Conservation (phyloP, 2,888 invertebrate genomes). For the Lapara coniferarum region DNA sequence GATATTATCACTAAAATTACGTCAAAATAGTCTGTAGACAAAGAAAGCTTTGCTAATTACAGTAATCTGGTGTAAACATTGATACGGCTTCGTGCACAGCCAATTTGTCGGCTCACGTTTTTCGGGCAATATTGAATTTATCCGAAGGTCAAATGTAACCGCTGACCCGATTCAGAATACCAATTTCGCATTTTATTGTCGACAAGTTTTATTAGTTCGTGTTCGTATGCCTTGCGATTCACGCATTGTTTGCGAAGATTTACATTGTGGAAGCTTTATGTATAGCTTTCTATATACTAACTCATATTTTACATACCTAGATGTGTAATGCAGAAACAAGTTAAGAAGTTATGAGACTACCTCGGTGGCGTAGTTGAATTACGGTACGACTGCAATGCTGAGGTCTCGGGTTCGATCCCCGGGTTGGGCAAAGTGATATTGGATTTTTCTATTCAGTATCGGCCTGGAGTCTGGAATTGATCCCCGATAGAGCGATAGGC, state of each 20-base stretch:
- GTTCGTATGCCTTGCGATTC: slow-evolving; percentile 9
- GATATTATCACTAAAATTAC: too few relatives aligned
- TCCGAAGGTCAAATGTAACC: slow-evolving; percentile 28
- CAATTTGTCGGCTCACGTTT: slow-evolving; percentile 28
- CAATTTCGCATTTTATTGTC: slow-evolving; percentile 21
- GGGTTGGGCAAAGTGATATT: too few relatives aligned
- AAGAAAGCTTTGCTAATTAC: background rate
- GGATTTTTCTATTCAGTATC: too few relatives aligned
- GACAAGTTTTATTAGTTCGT: slow-evolving; percentile 15
- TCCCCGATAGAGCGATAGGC: too few relatives aligned
- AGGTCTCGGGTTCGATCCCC: too few relatives aligned
- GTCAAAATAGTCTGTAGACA: too few relatives aligned
- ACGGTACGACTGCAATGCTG: too few relatives aligned
- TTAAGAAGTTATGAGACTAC: too few relatives aligned
- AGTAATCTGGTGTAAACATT: slow-evolving; percentile 8
- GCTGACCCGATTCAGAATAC: slow-evolving; percentile 10
- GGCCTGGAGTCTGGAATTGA: too few relatives aligned
- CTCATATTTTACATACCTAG: too few relatives aligned
- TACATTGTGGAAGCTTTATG: background rate
- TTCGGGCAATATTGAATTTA: slow-evolving; percentile 26
- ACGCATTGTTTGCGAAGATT: background rate
- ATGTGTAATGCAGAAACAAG: too few relatives aligned
- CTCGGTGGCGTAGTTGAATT: too few relatives aligned
- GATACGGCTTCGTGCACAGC: slow-evolving; percentile 34
- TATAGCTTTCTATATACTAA: background rate